Conservation (phyloP, 1,140 invertebrate species). For the Drosophila ironensis region DNA sequence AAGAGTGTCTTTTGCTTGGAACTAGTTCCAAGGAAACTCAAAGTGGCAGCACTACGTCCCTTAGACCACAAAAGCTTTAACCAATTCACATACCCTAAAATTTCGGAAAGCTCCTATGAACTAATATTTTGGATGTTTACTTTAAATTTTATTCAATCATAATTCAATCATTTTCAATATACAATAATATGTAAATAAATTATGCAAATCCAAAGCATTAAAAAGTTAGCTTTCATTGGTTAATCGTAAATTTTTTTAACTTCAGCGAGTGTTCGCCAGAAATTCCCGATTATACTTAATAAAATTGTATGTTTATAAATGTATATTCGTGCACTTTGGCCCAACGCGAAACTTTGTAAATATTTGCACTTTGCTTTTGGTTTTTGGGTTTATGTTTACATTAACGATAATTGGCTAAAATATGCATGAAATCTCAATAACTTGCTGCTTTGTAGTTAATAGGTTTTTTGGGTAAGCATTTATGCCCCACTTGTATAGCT, state of each 20-base stretch:
- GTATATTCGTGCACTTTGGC: conserved; percentile 35
- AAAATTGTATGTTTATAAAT: conserved; percentile 2
- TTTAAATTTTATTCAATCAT: conserved; percentile 42
- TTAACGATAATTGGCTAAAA: conserved; percentile 37
- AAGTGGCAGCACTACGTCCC: not conserved
- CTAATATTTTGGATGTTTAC: not conserved
- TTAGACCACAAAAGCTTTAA: not conserved
- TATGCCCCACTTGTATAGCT: conserved; percentile 28
- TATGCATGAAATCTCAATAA: conserved; percentile 33
- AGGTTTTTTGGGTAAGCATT: conserved; percentile 15
- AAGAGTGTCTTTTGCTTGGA: too few relatives aligned
- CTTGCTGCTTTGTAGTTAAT: conserved; percentile 10
- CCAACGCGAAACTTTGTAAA: conserved; percentile 60
- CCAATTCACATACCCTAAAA: not conserved
- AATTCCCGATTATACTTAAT: conserved; percentile 13
- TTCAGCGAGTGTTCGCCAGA: too few relatives aligned
- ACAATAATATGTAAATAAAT: conserved; percentile 57
- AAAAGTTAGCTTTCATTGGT: conserved; percentile 53
- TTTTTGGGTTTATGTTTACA: conserved; percentile 5
- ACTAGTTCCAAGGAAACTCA: not conserved
- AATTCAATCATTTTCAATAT: conserved; percentile 39
- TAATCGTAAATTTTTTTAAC: conserved; percentile 33
- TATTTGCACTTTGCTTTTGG: conserved; percentile 59
- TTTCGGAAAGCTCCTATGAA: not conserved
- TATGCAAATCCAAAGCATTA: conserved; percentile 77